Base-by-base conservation (phyloP, 1,140 invertebrate species). In the Lepidurus couesii region DNA sequence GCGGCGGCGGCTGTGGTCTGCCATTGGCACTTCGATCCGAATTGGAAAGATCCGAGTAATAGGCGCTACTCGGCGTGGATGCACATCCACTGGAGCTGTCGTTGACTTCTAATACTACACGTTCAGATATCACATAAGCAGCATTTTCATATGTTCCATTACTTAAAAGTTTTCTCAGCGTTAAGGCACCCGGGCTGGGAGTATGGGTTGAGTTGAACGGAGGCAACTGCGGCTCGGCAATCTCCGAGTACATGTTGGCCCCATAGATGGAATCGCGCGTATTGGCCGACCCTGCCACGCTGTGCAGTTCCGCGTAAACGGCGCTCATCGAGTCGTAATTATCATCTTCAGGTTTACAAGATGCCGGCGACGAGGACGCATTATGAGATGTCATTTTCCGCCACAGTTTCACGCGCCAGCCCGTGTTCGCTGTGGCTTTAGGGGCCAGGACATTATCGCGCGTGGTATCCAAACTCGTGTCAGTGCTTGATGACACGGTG, bases 231-330 rank as follows among this genome's bases (percentile, higher is more conserved):
- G 81, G 82, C 42, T 83, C 83, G n/a, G 78, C 79, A n/a, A 83
- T 83, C 74, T 83, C 82, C 7, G 82, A 83, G 79, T 83, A 83
- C n/a, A 82, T 83, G 76, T 83, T 83, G 44, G 82, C 79, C 45
- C 79, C 78, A 73, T 82, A 82, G 3, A 80, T 77, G 45, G 74
- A 79, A 47, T 77, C 73, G 73, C 77, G 77, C 16, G 75, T 47
- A 21, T 76, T 34, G 75, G 42, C 77, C 5, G 75, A 74, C 5
- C 45, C 45, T 11, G 81, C 80, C 44, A 81, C 77, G 45, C 81
- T 82, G 77, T 82, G 82, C 24, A 83, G 79, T 73, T 83, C 83
- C 26, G 83, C 82, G 78, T 83, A 83, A 10, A 83, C 82, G 47
- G 82, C 83, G 47, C 82, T 83, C 26, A 79, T 79, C 24, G 80